Evolutionary conservation across 2,113 vertebrate genomes (phyloP).

Genomic region (Rhodinocichla rosea): DNA sequence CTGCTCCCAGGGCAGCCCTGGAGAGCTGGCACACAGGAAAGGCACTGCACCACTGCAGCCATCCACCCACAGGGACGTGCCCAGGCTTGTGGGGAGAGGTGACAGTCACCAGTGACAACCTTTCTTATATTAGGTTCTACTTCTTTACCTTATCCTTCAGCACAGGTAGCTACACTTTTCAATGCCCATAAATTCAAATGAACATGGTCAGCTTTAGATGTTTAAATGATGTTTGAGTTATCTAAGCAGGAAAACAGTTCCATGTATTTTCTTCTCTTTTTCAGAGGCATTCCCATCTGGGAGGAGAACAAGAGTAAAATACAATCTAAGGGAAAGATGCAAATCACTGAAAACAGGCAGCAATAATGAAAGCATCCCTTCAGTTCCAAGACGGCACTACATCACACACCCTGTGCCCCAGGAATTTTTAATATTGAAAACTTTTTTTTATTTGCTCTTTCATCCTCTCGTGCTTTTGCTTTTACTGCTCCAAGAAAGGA

Average conservation of each 20-base stretch:
- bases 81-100: neutral
- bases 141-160: neutral
- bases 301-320: neutral
- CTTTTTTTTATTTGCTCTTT: neutral
- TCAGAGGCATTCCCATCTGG: neutral
- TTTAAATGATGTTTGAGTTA: neutral
- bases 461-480: neutral
- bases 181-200: neutral
- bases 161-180: neutral
- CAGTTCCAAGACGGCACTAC: neutral
- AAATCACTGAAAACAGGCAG: neutral
- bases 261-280: neutral
- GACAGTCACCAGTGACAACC: neutral
- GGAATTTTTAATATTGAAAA: neutral
- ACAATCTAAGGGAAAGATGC: neutral
- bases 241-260: neutral
- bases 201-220: neutral
- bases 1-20: neutral
- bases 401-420: neutral
- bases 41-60: neutral
- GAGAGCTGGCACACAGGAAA: neutral
- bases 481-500: neutral
- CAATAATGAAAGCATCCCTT: neutral
- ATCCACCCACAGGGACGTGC: neutral
- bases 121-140: neutral